Evolutionary conservation across 2,113 vertebrate species (phyloP).

Genomic region (Myiopsitta monachus): DNA sequence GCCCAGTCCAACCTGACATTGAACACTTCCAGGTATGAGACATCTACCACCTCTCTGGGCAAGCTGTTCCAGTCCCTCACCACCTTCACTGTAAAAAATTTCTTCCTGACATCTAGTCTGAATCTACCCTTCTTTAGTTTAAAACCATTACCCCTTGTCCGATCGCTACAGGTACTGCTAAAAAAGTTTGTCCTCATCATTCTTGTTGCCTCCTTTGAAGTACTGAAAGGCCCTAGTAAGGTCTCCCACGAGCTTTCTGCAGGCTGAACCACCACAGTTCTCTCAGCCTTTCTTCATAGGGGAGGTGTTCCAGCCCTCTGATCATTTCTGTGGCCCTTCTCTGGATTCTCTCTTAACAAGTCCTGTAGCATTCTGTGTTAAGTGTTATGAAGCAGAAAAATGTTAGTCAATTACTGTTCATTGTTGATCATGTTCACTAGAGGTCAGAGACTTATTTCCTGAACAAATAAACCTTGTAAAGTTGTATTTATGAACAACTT

Average conservation of each 20-base stretch:
- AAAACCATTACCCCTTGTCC: neutral
- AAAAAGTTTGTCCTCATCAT: neutral
- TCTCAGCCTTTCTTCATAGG: neutral
- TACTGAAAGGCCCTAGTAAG: neutral
- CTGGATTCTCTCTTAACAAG: neutral
- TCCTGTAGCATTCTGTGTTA: neutral
- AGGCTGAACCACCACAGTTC: neutral
- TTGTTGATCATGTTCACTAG: neutral
- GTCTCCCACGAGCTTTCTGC: neutral
- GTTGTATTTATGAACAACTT: neutral
- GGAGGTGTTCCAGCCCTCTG: neutral
- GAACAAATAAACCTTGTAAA: neutral
- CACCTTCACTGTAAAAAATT: neutral
- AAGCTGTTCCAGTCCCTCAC: neutral
- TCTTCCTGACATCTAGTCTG: neutral
- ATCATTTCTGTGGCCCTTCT: neutral
- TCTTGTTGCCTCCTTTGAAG: neutral
- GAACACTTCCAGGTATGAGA: neutral
- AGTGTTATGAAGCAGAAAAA: neutral
- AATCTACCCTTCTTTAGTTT: neutral
- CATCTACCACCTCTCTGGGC: neutral
- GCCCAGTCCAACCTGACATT: rapidly evolving
- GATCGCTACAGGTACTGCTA: neutral
- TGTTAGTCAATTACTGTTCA: neutral
- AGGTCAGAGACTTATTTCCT: neutral